Base-by-base conservation (phyloP, 1,140 invertebrate genomes). In the Drosophila orena region DNA sequence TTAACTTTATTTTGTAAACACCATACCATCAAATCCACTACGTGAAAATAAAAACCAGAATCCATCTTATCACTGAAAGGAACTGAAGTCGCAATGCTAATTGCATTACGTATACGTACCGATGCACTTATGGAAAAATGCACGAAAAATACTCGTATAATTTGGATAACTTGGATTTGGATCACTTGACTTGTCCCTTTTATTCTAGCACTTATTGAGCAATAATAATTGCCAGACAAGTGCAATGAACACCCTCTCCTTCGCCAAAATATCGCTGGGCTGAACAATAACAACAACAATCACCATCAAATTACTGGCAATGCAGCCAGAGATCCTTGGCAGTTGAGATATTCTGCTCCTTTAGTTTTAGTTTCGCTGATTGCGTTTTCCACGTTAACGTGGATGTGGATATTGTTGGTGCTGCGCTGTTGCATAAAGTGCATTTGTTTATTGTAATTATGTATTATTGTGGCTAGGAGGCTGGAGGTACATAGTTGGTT, bases 361-460 rank as follows among this genome's bases (percentile, higher is more conserved):
- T 68, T 34, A 59, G 54, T 66, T 77, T 58, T 47, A 56, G 74
- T 74, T 61, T 55, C 60, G 61, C 66, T 86, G 81, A 86, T 86
- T 88, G 83, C 81, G 79, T 83, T 88, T 60, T 38, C 24, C 42
- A 30, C 62, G 38, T 43, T 42, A 14, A 38, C 46, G 24, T 65
- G 27, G 46, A 62, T 55, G 42, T 65, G 43, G 38, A 61, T 52
- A 55, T 62, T 61, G 54, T 73, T 60, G 52, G 20, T 70, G 60
- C 14, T 74, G 55, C 46, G 69, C 24, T 64, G 46, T 69, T 69
- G 78, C 78, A 76, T 71, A 79, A 83, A 76, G 65, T 90, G 79
- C 75, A 81, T 75, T 24, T 69, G 50, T 79, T 88, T 73, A 75
- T 73, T 72, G 65, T 68, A 58, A 75, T 75, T 75, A 75, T 75